Base-by-base conservation (phyloP, 2,797 vertebrate genomes). In the Avahi laniger region DNA sequence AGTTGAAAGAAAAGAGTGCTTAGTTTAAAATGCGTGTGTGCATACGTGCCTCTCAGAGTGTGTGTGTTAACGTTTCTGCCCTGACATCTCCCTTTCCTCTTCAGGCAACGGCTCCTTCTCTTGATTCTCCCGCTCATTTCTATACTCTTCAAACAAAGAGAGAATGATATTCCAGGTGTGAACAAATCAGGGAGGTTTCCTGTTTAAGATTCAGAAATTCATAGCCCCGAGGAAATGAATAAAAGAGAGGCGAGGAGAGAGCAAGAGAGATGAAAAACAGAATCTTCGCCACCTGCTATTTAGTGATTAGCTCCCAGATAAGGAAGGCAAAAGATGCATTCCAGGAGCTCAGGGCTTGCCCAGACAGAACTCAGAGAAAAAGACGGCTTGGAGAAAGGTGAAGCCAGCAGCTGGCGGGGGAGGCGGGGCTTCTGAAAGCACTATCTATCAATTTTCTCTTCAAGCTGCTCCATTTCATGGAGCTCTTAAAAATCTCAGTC, bases 251-350 rank as follows among this genome's bases (percentile, higher is more conserved):
- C 94, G 97, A 97, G 97, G 93, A 97, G 81, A 83, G 94, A 98
- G 89, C 97, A 94, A 98, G 97, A 97, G 97, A 98, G 97, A 98
- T 98, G 98, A 98, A 98, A 98, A 98, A 96, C 96, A 96, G 76
- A 97, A 92, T 97, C 97, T 97, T 96, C 46, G 86, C 97, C 98
- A 99, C 98, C 99, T 99, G 98, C 98, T 97, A 59, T 98, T 98
- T 98, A 98, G 98, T 98, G 98, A 98, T 98, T 38, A 91, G 97
- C 97, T 98, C 96, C 96, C 67, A 98, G 98, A 98, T 98, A 98
- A 98, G 97, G 96, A 95, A 98, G 97, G 90, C 98, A 92, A 96
- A 96, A 97, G 98, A 93, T 92, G 88, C 98, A 98, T 99, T 98
- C 98, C 98, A 98, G 97, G 97, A 98, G 81, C 95, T 54, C n/a